These are phyloP conservation scores for Argyrosomus japonicus DNA, from an alignment of 2,113 vertebrate species.

Conservation along the genomic window DNA sequence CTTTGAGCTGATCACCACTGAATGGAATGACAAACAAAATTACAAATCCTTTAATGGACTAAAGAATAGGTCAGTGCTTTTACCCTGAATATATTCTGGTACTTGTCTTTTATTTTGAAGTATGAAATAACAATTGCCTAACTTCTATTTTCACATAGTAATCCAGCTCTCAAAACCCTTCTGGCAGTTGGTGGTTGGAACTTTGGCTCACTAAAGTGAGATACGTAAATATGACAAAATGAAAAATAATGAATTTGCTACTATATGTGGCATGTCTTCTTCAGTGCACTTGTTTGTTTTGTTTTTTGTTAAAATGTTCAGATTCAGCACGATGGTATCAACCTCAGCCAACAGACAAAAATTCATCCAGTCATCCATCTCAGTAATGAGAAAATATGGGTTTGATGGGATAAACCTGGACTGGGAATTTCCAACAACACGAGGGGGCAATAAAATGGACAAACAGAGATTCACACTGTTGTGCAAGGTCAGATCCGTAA, in stretches of 20 bases:
- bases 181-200: constrained; percentile 84
- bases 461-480: constrained; percentile 81
- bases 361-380: constrained; percentile 81
- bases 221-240: neutral
- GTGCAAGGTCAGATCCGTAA: constrained; percentile 74
- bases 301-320: constrained; percentile 10
- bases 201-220: constrained; percentile 83
- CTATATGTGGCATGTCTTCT: too few relatives aligned
- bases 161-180: constrained; percentile 84
- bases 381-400: constrained; percentile 68
- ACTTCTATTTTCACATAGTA: constrained; percentile 69
- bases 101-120: neutral
- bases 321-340: constrained; percentile 70
- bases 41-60: constrained; percentile 84
- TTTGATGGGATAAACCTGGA: constrained; percentile 86
- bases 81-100: too few relatives aligned
- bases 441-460: constrained; percentile 50
- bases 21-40: constrained; percentile 72
- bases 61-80: constrained; percentile 78
- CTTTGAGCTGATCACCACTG: constrained; percentile 77
- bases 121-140: neutral
- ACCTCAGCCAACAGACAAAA: constrained; percentile 39
- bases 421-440: constrained; percentile 61
- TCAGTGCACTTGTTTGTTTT: too few relatives aligned
- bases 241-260: too few relatives aligned